Evolutionary conservation across 2,797 vertebrate genomes (phyloP), one percentile per base, ranked within the genome.

Genomic region (Typhlichthys eigenmanni): DNA sequence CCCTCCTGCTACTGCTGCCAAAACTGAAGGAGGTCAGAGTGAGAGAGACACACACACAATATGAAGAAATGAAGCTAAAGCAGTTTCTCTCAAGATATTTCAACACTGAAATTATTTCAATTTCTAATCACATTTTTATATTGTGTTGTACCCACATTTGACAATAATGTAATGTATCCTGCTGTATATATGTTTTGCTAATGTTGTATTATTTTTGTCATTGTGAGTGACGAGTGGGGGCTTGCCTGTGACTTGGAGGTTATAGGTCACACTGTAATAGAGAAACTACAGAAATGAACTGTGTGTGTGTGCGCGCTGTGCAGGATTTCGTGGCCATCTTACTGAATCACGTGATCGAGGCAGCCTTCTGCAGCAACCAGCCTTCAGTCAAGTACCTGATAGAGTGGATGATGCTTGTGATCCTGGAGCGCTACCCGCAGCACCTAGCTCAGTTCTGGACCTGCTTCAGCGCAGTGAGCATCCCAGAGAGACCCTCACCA

Each of bases 311-410:
- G 45, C 50, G 32, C 64, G 10, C 24, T 1, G 5, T 10, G 82
- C 82, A 98, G 96, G 91, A 88, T 68, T 95, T 97, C 90, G 86
- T 97, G 32, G 74, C 75, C 74, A 78, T 74, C 52, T 71, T 92
- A 46, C 71, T 96, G 84, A 90, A 83, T 66, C 87, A 48, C 66
- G 89, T 95, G 78, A 95, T 94, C 76, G 93, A 93, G 75, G 94
- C 95, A 62, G 96, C 93, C 52, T 96, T 95, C 82, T 74, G 83
- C 81, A 95, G 92, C 74, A 98, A 96, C 83, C 97, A 98, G 73
- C 94, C 96, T 11, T 99, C 97, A 5, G 93, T 98, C 66, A 98
- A 98, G 72, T 98, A 98, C 75, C 90, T 95, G 55, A 94, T 98
- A 11, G 95, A 98, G 76, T 99, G 97, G 97, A 83, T 89, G 76